Evolutionary conservation across 2,888 invertebrate species (phyloP).

Genomic region (Andrena camellia): DNA sequence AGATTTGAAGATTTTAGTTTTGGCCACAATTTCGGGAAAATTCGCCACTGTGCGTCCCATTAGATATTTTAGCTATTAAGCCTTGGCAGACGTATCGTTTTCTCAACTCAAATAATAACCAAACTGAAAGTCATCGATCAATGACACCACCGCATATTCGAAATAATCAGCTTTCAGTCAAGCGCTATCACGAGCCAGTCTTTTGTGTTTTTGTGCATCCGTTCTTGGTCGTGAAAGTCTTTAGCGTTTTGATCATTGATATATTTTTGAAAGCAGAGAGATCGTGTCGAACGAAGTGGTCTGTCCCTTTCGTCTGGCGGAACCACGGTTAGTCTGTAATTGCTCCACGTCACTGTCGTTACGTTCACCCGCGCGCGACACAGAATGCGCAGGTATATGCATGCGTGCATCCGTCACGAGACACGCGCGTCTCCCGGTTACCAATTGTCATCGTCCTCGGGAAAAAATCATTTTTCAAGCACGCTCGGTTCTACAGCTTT

Average conservation of each 20-base stretch:
- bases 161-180: constrained; percentile 20
- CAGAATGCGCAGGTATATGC: not conserved
- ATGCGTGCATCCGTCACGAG: constrained; percentile 27
- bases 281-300: constrained; percentile 31
- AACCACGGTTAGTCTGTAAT: constrained; percentile 82
- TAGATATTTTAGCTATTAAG: constrained; percentile 38
- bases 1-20: too few species aligned
- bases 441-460: too few species aligned
- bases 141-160: constrained; percentile 23
- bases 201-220: constrained; percentile 14
- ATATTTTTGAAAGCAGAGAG: constrained; percentile 58
- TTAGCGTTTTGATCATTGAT: constrained; percentile 46
- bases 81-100: constrained; percentile 40
- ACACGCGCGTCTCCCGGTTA: constrained; percentile 23
- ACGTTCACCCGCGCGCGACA: constrained; percentile 40
- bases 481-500: too few species aligned
- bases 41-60: constrained; percentile 1
- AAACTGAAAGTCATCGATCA: constrained; percentile 44
- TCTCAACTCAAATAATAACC: constrained; percentile 21
- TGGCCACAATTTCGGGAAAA: too few species aligned
- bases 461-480: too few species aligned
- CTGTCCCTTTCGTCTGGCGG: constrained; percentile 70
- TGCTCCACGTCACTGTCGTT: constrained; percentile 65
- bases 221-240: constrained; percentile 22
- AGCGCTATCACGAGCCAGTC: constrained; percentile 11